A percentile compares a stretch with the other conserved stretches of the same genome.
phyloP scores from a whole-genome alignment of 2,797 vertebrate genomes.

The Lerista edwardsae region DNA sequence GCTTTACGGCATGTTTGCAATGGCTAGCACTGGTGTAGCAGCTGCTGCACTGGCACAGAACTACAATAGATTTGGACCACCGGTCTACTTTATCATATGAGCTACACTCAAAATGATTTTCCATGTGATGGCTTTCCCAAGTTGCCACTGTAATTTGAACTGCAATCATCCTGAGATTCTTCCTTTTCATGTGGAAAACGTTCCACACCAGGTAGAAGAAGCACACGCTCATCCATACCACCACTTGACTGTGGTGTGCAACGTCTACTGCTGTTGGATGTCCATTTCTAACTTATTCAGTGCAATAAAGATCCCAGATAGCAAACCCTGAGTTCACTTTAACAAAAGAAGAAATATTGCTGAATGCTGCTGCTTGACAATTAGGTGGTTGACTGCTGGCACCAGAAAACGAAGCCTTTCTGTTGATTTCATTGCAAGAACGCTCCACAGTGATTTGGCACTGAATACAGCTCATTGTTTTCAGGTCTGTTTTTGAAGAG shows the following conservation, averaged over 20 bases:
- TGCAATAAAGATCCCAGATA: no score
- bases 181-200: neutral
- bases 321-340: neutral
- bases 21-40: no score
- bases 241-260: neutral
- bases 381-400: neutral
- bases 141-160: no score
- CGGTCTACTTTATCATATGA: neutral
- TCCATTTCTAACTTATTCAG: neutral
- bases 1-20: no score
- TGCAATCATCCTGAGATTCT: neutral
- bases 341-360: neutral
- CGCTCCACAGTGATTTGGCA: constrained; percentile 15
- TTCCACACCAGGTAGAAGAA: neutral
- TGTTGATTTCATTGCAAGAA: constrained; percentile 15
- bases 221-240: neutral
- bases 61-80: neutral
- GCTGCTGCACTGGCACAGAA: no score
- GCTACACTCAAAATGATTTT: neutral
- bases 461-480: constrained; percentile 12
- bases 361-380: neutral
- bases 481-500: constrained; percentile 17
- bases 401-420: neutral
- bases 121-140: neutral
- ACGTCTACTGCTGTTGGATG: no score